Percentiles rank a stretch among this genome's conserved stretches.
Conservation (phyloP, 2,797 vertebrate genomes). For the Sebastes umbrosus region DNA sequence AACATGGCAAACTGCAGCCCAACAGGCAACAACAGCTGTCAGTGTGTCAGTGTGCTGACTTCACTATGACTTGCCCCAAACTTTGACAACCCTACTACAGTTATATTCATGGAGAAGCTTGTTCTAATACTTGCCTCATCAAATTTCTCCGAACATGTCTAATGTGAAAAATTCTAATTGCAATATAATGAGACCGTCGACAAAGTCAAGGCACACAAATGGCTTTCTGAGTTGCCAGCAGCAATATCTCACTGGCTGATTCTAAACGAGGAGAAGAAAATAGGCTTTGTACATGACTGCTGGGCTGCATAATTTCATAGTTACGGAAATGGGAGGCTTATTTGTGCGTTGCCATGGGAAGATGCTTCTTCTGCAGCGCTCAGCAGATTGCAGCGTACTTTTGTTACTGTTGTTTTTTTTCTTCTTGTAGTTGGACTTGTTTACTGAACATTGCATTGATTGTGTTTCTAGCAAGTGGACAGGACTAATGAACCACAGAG, state of each 20-base stretch:
- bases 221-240: constrained; percentile 12
- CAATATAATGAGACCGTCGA: not conserved
- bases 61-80: too few relatives aligned
- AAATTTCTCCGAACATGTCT: not conserved
- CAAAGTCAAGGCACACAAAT: not conserved
- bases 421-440: not conserved
- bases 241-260: constrained; percentile 32
- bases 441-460: constrained; percentile 2
- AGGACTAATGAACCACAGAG: not conserved
- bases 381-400: constrained; percentile 23
- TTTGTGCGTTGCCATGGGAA: constrained; percentile 47
- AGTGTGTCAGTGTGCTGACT: too few relatives aligned
- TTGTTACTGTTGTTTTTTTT: not conserved
- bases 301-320: constrained; percentile 67
- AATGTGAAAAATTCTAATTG: not conserved
- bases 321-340: constrained; percentile 31
- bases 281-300: constrained; percentile 57
- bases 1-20: too few relatives aligned
- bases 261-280: constrained; percentile 45
- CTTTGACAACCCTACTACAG: too few relatives aligned
- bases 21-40: too few relatives aligned
- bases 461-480: constrained; percentile 13
- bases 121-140: not conserved
- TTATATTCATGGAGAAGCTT: not conserved
- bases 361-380: constrained; percentile 13